Conservation (phyloP, 2,888 invertebrate species). For the Odontocerum albicorne region DNA sequence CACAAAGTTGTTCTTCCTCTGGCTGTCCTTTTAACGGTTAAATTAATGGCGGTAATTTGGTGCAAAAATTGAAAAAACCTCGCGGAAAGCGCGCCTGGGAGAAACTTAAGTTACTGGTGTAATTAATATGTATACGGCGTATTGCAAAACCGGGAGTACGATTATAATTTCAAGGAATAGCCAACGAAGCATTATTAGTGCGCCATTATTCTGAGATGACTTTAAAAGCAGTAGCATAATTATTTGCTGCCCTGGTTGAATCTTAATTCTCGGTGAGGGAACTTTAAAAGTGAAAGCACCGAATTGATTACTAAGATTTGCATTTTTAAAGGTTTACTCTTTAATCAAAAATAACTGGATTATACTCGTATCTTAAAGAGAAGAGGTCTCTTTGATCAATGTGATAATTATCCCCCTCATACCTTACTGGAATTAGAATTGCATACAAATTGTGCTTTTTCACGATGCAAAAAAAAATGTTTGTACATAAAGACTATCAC, state of each 20-base stretch:
- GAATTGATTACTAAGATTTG: too few species aligned
- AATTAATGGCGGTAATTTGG: neutral
- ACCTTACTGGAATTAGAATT: too few species aligned
- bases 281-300: too few species aligned
- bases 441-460: too few species aligned
- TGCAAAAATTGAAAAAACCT: neutral
- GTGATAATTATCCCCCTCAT: too few species aligned
- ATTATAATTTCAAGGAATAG: conserved; percentile 21
- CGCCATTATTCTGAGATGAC: conserved; percentile 29
- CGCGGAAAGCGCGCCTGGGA: neutral
- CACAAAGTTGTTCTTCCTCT: neutral
- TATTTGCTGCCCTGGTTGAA: conserved; percentile 21
- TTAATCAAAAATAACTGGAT: too few species aligned
- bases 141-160: conserved; percentile 2
- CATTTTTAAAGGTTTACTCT: too few species aligned
- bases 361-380: too few species aligned
- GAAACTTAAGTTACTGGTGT: neutral
- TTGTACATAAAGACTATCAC: too few species aligned
- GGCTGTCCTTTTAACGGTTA: neutral
- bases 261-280: conserved; percentile 12
- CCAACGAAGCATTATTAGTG: conserved; percentile 24
- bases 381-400: too few species aligned
- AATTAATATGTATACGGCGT: conserved; percentile 35
- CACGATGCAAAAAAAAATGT: too few species aligned
- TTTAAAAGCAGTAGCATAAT: conserved; percentile 23